These are phyloP conservation scores for Quadriops clusia DNA, from an alignment of 2,888 invertebrate genomes.

Conservation along the genomic window DNA sequence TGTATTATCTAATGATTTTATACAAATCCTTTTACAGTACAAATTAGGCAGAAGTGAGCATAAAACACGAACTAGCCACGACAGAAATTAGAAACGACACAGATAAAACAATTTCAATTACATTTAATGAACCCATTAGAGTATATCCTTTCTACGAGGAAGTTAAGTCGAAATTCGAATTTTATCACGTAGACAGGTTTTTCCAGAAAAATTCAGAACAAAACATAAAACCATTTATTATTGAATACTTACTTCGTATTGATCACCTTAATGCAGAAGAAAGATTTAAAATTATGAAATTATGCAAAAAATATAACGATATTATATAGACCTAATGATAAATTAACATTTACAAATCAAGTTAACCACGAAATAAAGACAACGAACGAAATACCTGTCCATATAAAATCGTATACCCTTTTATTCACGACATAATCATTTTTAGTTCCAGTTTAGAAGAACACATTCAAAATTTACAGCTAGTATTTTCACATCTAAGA, in stretches of 20 bases:
- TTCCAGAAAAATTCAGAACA: no score
- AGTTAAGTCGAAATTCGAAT: no score
- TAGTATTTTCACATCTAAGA: constrained; percentile 12
- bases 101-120: constrained; percentile 1
- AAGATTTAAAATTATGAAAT: constrained; percentile 5
- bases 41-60: no score
- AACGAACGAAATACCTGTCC: constrained; percentile 3
- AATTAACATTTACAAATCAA: constrained; percentile 8
- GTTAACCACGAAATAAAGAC: constrained; percentile 10
- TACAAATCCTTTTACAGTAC: no score
- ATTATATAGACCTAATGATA: constrained; percentile 5
- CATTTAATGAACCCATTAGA: no score
- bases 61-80: no score
- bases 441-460: constrained; percentile 13
- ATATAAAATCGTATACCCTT: constrained; percentile 12
- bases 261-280: constrained; percentile 10
- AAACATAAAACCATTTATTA: not conserved
- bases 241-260: not conserved
- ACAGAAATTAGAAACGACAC: constrained; percentile 8
- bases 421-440: constrained; percentile 19
- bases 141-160: no score
- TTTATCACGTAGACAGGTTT: no score
- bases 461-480: constrained; percentile 13
- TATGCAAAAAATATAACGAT: constrained; percentile 7
- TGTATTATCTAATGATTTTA: constrained; percentile 7